Evolutionary conservation across 2,888 invertebrate genomes (phyloP), one percentile per base, ranked within the genome.

Genomic region (Melipona beecheii): DNA sequence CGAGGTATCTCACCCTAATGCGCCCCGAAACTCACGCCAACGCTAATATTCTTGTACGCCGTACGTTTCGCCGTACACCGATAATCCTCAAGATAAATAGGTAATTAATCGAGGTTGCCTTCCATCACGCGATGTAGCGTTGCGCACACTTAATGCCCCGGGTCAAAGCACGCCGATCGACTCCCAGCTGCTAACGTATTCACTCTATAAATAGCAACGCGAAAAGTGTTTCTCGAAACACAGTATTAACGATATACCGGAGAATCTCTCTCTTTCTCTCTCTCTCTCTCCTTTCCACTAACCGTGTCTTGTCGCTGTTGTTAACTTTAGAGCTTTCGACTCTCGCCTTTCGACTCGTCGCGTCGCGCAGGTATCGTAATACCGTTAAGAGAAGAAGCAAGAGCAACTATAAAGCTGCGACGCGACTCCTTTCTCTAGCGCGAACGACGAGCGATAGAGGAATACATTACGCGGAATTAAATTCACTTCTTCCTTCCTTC

Each of bases 61-160:
- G 49, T 69, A 66, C 62, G 56, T 85, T 85, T 84, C 84, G 69
- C 11, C 84, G 83, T 83, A 72, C 75, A 71, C 84, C 84, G 84
- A 85, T 85, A 85, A 84, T 80, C 84, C 80, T 80, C 56, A 69
- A 80, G 84, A 84, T 84, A 85, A 85, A 83, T 80, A 84, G 75
- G 84, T 85, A 83, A 83, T 85, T 85, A 84, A 85, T 85, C 84
- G 84, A 73, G 84, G 84, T 85, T 83, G 72, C 84, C 73, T 75
- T 80, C 72, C 84, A 80, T 80, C 84, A 85, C 84, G 84, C 84
- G 74, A 85, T 62, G 71, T 65, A 76, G 65, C 84, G 84, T 83
- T 79, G 84, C 80, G 79, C 84, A 76, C 84, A 84, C 79, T 83
- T 80, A 80, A 80, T 75, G 75, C 74, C 60, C 31, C 84, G 73